Evolutionary conservation across 2,797 vertebrate genomes (phyloP), one percentile per base, ranked within the genome.

Genomic region (Rhabdophis nuchalis): DNA sequence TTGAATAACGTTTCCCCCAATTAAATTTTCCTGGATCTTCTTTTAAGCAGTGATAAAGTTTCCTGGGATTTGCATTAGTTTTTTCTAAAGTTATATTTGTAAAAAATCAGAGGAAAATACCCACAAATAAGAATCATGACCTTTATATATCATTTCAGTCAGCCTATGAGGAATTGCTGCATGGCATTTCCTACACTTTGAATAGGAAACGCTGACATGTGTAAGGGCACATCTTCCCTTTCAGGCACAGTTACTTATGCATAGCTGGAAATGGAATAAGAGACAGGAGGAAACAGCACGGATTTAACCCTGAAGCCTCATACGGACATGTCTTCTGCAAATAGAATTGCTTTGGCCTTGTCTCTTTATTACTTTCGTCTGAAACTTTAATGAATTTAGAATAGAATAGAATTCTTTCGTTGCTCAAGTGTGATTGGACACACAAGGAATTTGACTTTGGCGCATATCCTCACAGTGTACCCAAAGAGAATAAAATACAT

Each of bases 1-100:
- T 95, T 96, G 96, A 96, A 96, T 89, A 56, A 16, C 91, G 90
- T 91, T 96, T 94, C 93, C 94, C 94, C 95, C 95, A 95, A 93
- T 95, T 95, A 96, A 95, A 95, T 68, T 94, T 6, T 94, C 93
- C 96, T 96, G 94, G 93, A 77, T 56, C 36, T 94, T 29, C 91
- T 95, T 96, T 96, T 96, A 95, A 96, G 96, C 95, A 88, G n/a
- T 87, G 85, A 87, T 60, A 77, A 60, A 41, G 41, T 82, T 90
- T 58, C 41, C 29, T 77, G 29, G 56, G 58, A 25, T 12, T 87
- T 82, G n/a, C 85, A n/a, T 54, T 36, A 12, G 10, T 56, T 77
- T 77, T 53, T 8, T 58, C 36, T 87, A 32, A 57, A 87, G 32
- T 5, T 56, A n/a, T 86, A 86, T 54, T 36, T 50, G n/a, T 12